Evolutionary conservation across 2,797 vertebrate species (phyloP).

Genomic region (Chanos chanos): DNA sequence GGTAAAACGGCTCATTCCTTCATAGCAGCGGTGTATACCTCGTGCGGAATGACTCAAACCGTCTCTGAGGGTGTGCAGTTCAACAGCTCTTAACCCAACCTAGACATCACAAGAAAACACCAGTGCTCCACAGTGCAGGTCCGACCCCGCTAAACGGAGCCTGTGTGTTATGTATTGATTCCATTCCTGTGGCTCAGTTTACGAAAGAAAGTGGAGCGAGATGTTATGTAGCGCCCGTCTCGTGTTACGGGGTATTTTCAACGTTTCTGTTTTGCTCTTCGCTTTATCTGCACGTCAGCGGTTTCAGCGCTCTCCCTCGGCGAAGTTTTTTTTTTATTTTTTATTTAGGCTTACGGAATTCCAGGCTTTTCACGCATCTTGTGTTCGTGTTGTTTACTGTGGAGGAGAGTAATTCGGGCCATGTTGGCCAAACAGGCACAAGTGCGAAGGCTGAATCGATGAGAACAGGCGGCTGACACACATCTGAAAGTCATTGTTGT

Average conservation of each 20-base stretch:
- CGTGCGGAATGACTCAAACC: constrained; percentile 28
- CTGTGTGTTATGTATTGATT: no score
- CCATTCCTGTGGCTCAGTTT: no score
- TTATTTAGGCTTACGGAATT: constrained; percentile 22
- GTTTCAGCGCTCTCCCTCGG: constrained; percentile 3
- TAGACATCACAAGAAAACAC: no score
- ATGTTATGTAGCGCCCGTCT: no score
- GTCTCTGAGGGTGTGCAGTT: constrained; percentile 7
- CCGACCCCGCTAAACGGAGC: no score
- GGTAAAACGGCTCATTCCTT: constrained; percentile 28
- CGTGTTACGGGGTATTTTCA: no score
- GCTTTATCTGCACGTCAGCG: constrained; percentile 15
- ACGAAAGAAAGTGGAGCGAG: no score
- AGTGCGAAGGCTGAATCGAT: constrained; percentile 41
- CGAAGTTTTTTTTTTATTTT: constrained; percentile 23
- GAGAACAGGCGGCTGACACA: constrained; percentile 28
- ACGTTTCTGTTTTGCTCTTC: no score
- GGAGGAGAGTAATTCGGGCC: constrained; percentile 32
- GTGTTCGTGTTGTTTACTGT: constrained; percentile 33
- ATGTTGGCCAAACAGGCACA: constrained; percentile 26
- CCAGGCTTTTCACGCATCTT: constrained; percentile 30
- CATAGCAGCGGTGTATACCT: constrained; percentile 22
- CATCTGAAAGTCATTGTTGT: constrained; percentile 43
- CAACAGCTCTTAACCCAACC: constrained; percentile 5
- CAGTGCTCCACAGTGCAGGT: no score